phyloP scores from a whole-genome alignment of 1,140 invertebrate species.

The Penaeus vannamei region DNA sequence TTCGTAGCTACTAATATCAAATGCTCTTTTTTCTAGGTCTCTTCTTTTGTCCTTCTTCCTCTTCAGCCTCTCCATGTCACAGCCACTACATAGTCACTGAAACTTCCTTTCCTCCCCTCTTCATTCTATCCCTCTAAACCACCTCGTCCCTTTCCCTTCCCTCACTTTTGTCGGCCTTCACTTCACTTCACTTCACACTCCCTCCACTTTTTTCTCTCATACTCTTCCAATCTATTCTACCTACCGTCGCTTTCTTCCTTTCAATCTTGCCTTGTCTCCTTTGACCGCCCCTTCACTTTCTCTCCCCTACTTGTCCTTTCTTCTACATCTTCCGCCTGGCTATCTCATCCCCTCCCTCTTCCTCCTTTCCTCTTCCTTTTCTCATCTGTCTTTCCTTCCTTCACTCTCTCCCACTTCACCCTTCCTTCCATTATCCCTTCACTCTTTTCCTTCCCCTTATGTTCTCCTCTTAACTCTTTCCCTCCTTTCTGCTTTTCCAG shows the following conservation, averaged over 20 bases:
- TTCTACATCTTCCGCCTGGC: not conserved
- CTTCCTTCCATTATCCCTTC: constrained; percentile 32
- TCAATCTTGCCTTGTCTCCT: not conserved
- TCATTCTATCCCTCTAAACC: no score
- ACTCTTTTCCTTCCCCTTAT: no score
- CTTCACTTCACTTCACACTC: not conserved
- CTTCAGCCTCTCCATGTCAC: no score
- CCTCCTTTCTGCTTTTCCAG: not conserved
- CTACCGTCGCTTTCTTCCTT: not conserved
- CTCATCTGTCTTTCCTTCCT: not conserved
- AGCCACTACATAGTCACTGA: not conserved
- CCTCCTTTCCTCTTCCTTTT: no score
- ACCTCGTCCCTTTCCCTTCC: not conserved
- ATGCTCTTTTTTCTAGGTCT: not conserved
- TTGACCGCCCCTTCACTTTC: not conserved
- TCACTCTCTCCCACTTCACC: not conserved
- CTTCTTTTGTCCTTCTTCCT: not conserved
- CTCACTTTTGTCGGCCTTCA: not conserved
- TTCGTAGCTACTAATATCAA: not conserved
- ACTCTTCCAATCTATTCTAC: not conserved
- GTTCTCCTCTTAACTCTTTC: not conserved
- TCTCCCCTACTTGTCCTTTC: not conserved
- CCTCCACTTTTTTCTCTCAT: not conserved
- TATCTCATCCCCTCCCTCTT: not conserved
- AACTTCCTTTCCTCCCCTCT: no score